phyloP scores from a whole-genome alignment of 2,888 invertebrate species.

The Entomobrya multifasciata region DNA sequence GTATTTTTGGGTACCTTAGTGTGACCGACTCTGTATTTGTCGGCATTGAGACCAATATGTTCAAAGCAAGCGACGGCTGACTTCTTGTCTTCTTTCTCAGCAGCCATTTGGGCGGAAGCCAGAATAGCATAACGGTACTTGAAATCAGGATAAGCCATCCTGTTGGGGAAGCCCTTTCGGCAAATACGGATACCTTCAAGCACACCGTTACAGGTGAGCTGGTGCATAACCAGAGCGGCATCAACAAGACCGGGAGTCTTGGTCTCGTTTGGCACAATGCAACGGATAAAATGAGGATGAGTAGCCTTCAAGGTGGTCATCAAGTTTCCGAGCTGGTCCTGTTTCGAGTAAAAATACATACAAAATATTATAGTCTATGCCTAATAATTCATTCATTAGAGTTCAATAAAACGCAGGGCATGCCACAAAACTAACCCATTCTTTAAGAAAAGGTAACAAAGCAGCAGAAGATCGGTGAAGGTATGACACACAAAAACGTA shows the following conservation, averaged over 20 bases:
- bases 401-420: too few species aligned
- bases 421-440: not conserved
- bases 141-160: slow-evolving; percentile 99
- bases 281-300: slow-evolving; percentile 99
- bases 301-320: slow-evolving; percentile 98
- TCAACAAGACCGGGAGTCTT: slow-evolving; percentile 90
- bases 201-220: slow-evolving; percentile 99
- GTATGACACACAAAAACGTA: not conserved
- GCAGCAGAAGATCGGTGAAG: not conserved
- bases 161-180: slow-evolving; percentile 99
- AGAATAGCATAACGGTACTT: slow-evolving; percentile 99
- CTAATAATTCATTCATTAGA: not conserved
- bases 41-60: slow-evolving; percentile 92
- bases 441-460: not conserved
- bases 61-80: slow-evolving; percentile 94
- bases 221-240: slow-evolving; percentile 99
- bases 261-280: slow-evolving; percentile 99
- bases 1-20: not conserved
- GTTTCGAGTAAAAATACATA: not conserved
- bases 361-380: not conserved
- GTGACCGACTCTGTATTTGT: slow-evolving; percentile 91
- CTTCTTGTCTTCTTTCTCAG: slow-evolving; percentile 90
- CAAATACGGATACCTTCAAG: slow-evolving; percentile 99
- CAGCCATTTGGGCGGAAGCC: slow-evolving; percentile 95
- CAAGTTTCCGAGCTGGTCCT: slow-evolving; percentile 98